Conservation (phyloP, 2,113 vertebrate species). For the Varanus salvator region DNA sequence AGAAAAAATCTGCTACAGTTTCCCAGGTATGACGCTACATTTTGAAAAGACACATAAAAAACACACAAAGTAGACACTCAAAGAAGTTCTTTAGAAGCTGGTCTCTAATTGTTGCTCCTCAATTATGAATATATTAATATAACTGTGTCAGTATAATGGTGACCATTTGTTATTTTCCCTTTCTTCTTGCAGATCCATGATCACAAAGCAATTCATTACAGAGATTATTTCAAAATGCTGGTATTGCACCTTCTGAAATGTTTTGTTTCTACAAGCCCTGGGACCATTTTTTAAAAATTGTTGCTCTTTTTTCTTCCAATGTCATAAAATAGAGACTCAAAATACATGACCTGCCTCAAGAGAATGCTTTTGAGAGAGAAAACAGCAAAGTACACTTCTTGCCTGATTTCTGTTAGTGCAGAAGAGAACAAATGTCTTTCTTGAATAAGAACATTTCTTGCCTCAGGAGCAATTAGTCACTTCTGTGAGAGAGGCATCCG, state of each 20-base stretch:
- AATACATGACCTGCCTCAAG: constrained; percentile 81
- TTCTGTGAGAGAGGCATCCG: constrained; percentile 68
- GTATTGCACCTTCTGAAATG: constrained; percentile 87
- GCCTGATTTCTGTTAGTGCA: constrained; percentile 68
- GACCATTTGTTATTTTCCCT: constrained; percentile 38
- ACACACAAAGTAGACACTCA: background rate
- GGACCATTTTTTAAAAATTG: constrained; percentile 70
- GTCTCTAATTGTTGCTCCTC: background rate
- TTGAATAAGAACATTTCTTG: constrained; percentile 66
- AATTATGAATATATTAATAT: background rate
- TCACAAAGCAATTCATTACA: constrained; percentile 66
- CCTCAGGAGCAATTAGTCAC: constrained; percentile 64
- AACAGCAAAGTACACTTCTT: constrained; percentile 62
- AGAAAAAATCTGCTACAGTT: background rate
- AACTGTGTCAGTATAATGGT: constrained; percentile 18
- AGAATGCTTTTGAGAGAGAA: constrained; percentile 72
- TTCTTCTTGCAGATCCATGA: constrained; percentile 88
- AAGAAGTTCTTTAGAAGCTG: background rate
- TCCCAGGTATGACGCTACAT: background rate
- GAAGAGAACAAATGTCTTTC: constrained; percentile 71
- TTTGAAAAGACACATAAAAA: background rate
- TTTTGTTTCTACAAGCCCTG: constrained; percentile 78
- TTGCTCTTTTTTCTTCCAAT: constrained; percentile 76
- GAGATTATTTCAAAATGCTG: constrained; percentile 79
- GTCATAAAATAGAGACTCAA: constrained; percentile 81